Evolutionary conservation across 1,140 invertebrate species (phyloP).

Genomic region (Sesamia nonagrioides): DNA sequence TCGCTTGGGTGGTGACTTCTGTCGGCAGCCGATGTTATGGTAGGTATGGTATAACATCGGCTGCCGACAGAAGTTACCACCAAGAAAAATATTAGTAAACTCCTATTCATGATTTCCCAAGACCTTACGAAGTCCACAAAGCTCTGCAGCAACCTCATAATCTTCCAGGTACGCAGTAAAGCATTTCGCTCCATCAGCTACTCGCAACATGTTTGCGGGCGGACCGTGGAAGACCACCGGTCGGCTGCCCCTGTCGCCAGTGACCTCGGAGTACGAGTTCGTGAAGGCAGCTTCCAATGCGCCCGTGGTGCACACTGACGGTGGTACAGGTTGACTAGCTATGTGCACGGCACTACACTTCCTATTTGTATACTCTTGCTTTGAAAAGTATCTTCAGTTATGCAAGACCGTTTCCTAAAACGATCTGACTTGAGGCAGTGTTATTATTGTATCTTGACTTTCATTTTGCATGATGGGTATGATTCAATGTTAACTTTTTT

Average conservation of each 20-base stretch:
- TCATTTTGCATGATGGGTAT: too few relatives aligned
- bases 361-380: neutral
- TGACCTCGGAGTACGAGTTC: constrained; percentile 73
- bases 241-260: constrained; percentile 58
- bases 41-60: too few relatives aligned
- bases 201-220: constrained; percentile 61
- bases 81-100: too few relatives aligned
- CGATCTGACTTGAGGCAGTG: too few relatives aligned
- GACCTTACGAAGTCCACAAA: neutral
- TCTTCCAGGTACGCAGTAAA: constrained; percentile 72
- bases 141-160: neutral
- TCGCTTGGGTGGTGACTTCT: too few relatives aligned
- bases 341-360: constrained; percentile 66
- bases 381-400: neutral
- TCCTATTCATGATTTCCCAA: neutral
- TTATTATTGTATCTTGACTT: too few relatives aligned
- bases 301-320: constrained; percentile 63
- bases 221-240: constrained; percentile 73
- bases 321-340: constrained; percentile 79
- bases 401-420: too few relatives aligned
- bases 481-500: too few relatives aligned
- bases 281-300: constrained; percentile 65
- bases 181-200: constrained; percentile 59
- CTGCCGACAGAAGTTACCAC: too few relatives aligned
- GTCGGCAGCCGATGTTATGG: too few relatives aligned